Percentiles rank a stretch among this genome's conserved stretches.
phyloP scores from a whole-genome alignment of 2,888 invertebrate genomes.

The Pheosia tremula region DNA sequence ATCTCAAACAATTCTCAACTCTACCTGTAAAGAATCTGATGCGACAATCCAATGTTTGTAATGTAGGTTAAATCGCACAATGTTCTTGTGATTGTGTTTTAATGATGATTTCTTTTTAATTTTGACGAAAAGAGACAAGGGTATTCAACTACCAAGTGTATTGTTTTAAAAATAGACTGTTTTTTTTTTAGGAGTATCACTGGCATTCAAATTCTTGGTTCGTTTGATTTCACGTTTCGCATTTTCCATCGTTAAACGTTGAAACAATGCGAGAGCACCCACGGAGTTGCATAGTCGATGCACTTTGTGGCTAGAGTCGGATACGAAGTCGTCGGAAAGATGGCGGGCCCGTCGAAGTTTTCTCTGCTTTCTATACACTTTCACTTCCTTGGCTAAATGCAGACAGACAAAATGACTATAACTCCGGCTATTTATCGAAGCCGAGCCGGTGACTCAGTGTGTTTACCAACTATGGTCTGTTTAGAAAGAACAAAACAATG shows the following conservation, averaged over 20 bases:
- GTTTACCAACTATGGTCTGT: conserved; percentile 42
- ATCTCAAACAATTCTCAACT: conserved; percentile 39
- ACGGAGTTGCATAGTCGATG: conserved; percentile 51
- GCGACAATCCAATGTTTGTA: conserved; percentile 27
- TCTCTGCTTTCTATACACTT: conserved; percentile 70
- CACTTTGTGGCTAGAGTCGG: conserved; percentile 46
- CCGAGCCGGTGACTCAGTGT: conserved; percentile 52
- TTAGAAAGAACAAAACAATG: conserved; percentile 35
- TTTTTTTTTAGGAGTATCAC: background rate
- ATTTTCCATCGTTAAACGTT: conserved; percentile 22
- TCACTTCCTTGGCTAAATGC: conserved; percentile 60
- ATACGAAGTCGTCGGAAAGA: conserved; percentile 34
- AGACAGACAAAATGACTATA: conserved; percentile 59
- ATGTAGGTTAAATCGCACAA: conserved; percentile 46
- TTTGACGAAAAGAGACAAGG: conserved; percentile 26
- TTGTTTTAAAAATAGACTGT: conserved; percentile 1
- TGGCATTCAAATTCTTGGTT: conserved; percentile 18
- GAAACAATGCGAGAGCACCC: conserved; percentile 22
- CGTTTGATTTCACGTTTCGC: conserved; percentile 23
- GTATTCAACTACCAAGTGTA: conserved; percentile 13
- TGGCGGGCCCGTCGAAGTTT: conserved; percentile 50
- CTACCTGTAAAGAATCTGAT: conserved; percentile 30
- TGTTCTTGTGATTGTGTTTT: conserved; percentile 51
- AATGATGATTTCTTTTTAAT: conserved; percentile 56
- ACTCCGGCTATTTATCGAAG: conserved; percentile 54